Evolutionary conservation across 2,113 vertebrate species (phyloP).

Genomic region (Thryonomys swinderianus): DNA sequence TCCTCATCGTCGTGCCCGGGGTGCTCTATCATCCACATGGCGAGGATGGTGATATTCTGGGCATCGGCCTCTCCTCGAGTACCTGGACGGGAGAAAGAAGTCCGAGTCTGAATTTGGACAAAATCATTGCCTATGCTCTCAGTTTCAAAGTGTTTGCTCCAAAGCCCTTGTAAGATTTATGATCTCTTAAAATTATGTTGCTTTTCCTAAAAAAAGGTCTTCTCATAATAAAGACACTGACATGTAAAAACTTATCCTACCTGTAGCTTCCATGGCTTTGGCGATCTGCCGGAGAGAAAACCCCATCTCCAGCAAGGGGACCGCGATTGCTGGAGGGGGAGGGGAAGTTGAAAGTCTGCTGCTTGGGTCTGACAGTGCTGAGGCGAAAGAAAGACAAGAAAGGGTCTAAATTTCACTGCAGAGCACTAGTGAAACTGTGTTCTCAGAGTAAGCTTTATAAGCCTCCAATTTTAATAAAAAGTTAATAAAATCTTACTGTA

Average conservation of each 20-base stretch:
- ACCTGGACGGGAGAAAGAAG: slow-evolving; percentile 83
- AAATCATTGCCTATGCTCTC: slow-evolving; percentile 20
- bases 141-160: slow-evolving; percentile 7
- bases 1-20: slow-evolving; percentile 94
- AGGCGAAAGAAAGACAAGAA: slow-evolving; percentile 65
- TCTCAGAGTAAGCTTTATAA: background rate
- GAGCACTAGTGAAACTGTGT: background rate
- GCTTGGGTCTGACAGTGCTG: slow-evolving; percentile 97
- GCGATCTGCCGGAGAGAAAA: slow-evolving; percentile 97
- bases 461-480: background rate
- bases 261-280: slow-evolving; percentile 98
- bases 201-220: slow-evolving; percentile 40
- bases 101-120: background rate
- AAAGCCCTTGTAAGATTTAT: background rate
- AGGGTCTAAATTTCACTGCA: background rate
- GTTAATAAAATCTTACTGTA: slow-evolving; percentile 41
- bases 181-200: background rate
- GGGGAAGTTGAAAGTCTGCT: slow-evolving; percentile 98
- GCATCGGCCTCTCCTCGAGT: slow-evolving; percentile 96
- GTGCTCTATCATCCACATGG: slow-evolving; percentile 99
- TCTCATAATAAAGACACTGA: background rate
- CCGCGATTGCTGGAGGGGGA: slow-evolving; percentile 97
- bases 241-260: slow-evolving; percentile 81
- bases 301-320: slow-evolving; percentile 98
- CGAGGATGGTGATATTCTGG: slow-evolving; percentile 98